Base-by-base conservation (phyloP, 2,113 vertebrate species). In the Ardeotis arabs region DNA sequence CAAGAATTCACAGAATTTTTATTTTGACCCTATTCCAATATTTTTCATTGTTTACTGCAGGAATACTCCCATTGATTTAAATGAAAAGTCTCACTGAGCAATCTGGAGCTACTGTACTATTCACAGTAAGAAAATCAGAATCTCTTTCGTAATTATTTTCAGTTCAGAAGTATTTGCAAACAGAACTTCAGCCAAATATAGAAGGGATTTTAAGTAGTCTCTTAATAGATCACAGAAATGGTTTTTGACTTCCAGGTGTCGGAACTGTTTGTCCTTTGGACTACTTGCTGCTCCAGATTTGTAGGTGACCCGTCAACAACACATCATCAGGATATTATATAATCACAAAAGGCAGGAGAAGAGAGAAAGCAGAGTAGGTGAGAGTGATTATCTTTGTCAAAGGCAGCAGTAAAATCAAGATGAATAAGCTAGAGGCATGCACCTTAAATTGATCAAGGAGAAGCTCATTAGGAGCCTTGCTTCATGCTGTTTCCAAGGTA, bases 361-460 rank as follows among this genome's bases (percentile, higher is more conserved):
- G 37, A 88, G 47, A 84, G 60, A 75, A 77, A 84, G 82, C 37
- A 83, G 52, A 93, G 50, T 31, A 77, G 56, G 60, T 80, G 72
- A 95, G 44, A 72, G 41, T 27, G 66, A 94, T 95, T 87, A 79
- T 84, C 74, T 84, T 88, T 72, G 79, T 81, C 85, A 93, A 93
- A 89, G 44, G 35, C 83, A 60, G 88, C 56, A 77, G 60, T 45
- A 44, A 96, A 92, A 97, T 86, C 90, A 95, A 49, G 93, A 91
- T 35, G 63, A 86, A 85, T 39, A 93, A 96, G 64, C 90, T 56
- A 15, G 63, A 93, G 60, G 75, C 85, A 96, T 67, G 89, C 52
- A 81, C 76, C 56, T 90, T 86, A 88, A 85, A 88, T 70, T 90
- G 90, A 96, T 94, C 75, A 95, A 92, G 90, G 50, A 78, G 37